Base-by-base conservation (phyloP, 2,888 invertebrate species). In the Galerucella calmariensis region DNA sequence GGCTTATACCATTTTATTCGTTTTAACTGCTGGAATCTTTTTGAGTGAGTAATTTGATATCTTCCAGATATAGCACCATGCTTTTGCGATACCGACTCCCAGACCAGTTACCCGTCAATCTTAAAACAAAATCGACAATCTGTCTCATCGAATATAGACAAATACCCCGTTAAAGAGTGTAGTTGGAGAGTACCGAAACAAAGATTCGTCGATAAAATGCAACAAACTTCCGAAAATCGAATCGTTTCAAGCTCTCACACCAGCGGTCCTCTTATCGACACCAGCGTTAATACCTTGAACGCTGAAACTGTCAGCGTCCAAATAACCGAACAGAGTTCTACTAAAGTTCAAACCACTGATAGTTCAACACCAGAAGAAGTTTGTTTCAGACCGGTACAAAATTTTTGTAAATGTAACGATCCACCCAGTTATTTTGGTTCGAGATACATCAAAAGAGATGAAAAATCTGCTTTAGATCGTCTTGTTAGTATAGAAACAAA, bases 101-200 rank as follows among this genome's bases (percentile, higher is more conserved):
- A 76, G 68, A 74, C 74, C 10, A 53, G 61, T 46, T 70, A 35
- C 68, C 73, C 73, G 3, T 71, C 73, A 8, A 76, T 76, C 16
- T 48, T 73, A n/a, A 76, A 73, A 44, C 46, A 51, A n/a, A 4
- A 27, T 41, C 35, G 16, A n/a, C 10, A 41, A 20, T 51, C 44
- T 20, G 56, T 24, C 16, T 14, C 12, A 11, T 69, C 65, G 3
- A 35, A 12, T n/a, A 69, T 75, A 58, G 75, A 75, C 51, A 48
- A 46, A 11, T 59, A 69, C 56, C 72, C 72, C 14, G 75, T 72
- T 20, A 73, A 67, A 67, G 75, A 73, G 10, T 46, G 63, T 24
- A 20, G 27, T 16, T 24, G 20, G 53, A 69, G 41, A 35, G 14
- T 24, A n/a, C 12, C 16, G 16, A 53, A 69, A 53, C 59, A 20